A percentile compares a stretch with the other conserved stretches of the same genome.
Evolutionary conservation across 2,113 vertebrate genomes (phyloP).

Genomic region (Mustela lutreola): DNA sequence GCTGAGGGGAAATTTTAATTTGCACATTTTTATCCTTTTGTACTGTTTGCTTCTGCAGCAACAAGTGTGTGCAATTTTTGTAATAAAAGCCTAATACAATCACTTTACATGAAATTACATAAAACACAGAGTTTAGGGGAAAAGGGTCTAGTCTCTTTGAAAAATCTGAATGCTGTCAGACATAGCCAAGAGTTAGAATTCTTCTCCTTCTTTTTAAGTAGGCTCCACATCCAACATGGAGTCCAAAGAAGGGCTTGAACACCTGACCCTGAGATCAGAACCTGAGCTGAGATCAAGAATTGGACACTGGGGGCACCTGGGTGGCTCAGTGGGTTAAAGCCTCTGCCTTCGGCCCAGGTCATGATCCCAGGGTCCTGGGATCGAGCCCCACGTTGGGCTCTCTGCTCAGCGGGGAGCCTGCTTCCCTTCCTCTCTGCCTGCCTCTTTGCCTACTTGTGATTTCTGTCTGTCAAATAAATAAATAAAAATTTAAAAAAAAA

Average conservation of each 20-base stretch:
- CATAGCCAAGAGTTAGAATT: conserved; percentile 3
- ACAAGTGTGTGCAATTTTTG: background rate
- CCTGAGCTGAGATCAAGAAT: background rate
- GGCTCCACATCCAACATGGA: background rate
- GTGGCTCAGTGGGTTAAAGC: too few species aligned
- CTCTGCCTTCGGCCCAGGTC: too few species aligned
- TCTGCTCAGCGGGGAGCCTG: too few species aligned
- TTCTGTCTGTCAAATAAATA: too few species aligned
- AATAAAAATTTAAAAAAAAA: too few species aligned
- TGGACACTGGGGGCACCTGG: background rate
- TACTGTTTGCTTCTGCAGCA: background rate
- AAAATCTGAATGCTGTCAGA: conserved; percentile 34
- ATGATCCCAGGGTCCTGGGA: too few species aligned
- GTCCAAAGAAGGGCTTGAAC: background rate
- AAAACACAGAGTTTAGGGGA: conserved; percentile 45
- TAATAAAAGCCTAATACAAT: conserved; percentile 6
- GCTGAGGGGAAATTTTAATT: background rate
- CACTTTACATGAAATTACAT: background rate
- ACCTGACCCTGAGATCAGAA: background rate
- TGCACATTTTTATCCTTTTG: background rate
- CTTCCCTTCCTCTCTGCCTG: too few species aligned
- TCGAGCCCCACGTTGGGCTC: too few species aligned
- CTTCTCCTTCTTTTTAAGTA: background rate
- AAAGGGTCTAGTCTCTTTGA: background rate
- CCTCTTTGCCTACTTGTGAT: too few species aligned